These are phyloP conservation scores for Erebia palarica DNA, from an alignment of 2,888 invertebrate species.

Conservation along the genomic window DNA sequence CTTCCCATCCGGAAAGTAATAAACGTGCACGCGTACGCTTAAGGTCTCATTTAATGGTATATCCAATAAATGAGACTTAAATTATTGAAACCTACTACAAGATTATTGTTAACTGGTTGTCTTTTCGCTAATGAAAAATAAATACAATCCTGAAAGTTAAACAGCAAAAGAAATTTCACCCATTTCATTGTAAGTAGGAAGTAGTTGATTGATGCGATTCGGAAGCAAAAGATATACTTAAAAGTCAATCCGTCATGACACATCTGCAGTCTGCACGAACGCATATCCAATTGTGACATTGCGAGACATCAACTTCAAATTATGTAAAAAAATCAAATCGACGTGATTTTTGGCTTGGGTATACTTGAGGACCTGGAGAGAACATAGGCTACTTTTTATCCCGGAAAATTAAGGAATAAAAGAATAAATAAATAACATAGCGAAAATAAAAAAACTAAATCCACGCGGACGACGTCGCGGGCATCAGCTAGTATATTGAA, in stretches of 20 bases:
- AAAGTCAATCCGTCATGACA: constrained; percentile 63
- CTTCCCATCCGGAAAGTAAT: constrained; percentile 7
- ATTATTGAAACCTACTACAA: background rate
- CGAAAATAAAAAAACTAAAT: no score
- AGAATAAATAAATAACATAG: no score
- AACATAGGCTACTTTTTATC: no score
- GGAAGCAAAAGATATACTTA: constrained; percentile 60
- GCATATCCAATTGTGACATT: constrained; percentile 47
- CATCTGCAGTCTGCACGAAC: constrained; percentile 49
- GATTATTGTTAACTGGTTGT: background rate
- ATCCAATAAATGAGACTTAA: background rate
- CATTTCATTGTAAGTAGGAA: no score
- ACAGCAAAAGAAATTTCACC: no score
- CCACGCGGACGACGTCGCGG: no score
- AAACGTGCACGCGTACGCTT: background rate
- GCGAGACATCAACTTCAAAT: background rate
- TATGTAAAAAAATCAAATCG: background rate
- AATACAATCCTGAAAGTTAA: no score
- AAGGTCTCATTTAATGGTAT: no score
- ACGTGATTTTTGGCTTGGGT: no score
- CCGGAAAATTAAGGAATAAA: no score
- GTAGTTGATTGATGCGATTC: constrained; percentile 32
- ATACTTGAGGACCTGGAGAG: no score
- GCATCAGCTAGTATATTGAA: background rate
- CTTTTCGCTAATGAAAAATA: no score